Conservation (phyloP, 2,113 vertebrate genomes). For the Puntigrus tetrazona region DNA sequence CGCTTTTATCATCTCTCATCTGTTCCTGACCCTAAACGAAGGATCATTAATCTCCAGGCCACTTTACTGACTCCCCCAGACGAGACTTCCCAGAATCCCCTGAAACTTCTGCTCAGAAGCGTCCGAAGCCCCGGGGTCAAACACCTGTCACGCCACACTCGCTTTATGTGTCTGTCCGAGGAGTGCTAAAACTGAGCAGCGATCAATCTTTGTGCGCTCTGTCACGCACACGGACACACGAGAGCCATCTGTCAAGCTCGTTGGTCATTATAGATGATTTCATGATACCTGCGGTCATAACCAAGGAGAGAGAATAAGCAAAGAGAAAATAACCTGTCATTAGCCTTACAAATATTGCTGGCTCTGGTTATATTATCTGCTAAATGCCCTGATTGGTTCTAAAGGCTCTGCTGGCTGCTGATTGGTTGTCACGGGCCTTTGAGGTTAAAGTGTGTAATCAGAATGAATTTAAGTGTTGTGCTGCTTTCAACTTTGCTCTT, state of each 20-base stretch:
- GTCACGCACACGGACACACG: background rate
- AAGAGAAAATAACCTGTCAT: background rate
- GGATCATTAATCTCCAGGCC: constrained; percentile 4
- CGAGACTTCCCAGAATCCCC: constrained; percentile 37
- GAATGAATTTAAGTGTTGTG: background rate
- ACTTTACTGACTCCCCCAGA: constrained; percentile 11
- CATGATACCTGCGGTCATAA: background rate
- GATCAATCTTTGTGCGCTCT: constrained; percentile 12
- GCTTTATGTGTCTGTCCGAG: constrained; percentile 46
- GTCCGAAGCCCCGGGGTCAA: background rate
- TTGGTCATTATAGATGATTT: constrained; percentile 29
- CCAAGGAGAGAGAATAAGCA: background rate
- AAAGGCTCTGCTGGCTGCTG: background rate
- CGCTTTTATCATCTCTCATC: background rate
- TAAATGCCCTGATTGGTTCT: background rate
- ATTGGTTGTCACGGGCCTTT: background rate
- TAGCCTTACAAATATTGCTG: background rate
- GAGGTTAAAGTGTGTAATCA: background rate
- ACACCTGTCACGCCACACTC: constrained; percentile 27
- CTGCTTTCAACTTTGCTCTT: background rate
- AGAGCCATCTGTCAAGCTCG: background rate
- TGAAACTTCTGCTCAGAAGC: constrained; percentile 21
- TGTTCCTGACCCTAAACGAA: background rate
- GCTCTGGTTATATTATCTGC: background rate
- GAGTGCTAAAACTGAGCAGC: background rate